Conservation (phyloP, 1,140 invertebrate species). For the Cheumatopsyche charites region DNA sequence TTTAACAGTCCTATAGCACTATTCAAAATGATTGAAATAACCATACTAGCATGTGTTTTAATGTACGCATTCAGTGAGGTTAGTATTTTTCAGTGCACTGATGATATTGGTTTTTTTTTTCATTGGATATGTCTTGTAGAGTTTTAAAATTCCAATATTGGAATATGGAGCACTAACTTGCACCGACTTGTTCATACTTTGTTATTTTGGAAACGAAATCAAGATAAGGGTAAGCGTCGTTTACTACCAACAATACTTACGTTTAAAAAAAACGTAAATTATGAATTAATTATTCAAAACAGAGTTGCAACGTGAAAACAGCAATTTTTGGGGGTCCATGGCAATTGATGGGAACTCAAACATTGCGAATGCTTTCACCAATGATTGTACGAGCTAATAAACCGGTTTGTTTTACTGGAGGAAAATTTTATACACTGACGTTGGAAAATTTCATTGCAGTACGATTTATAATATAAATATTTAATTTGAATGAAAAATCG, state of each 20-base stretch:
- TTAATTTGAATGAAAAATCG: no score
- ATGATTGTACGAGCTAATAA: conserved; percentile 31
- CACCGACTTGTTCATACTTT: conserved; percentile 40
- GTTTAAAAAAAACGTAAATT: no score
- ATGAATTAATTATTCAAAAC: not conserved
- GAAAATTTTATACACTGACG: conserved; percentile 41
- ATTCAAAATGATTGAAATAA: conserved; percentile 42
- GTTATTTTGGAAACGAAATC: conserved; percentile 47
- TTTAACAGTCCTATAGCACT: conserved; percentile 40
- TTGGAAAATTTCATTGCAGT: conserved; percentile 40
- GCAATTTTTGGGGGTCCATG: conserved; percentile 19
- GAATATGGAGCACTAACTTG: conserved; percentile 38
- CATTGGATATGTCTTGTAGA: no score
- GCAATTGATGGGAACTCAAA: conserved; percentile 12
- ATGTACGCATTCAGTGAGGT: conserved; percentile 45
- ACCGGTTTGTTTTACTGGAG: conserved; percentile 41
- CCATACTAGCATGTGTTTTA: conserved; percentile 38
- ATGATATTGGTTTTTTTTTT: no score
- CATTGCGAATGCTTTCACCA: not conserved
- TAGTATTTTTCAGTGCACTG: no score
- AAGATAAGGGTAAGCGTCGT: conserved; percentile 35
- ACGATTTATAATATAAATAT: conserved; percentile 1
- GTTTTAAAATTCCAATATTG: conserved; percentile 44
- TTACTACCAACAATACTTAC: no score
- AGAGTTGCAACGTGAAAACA: conserved; percentile 14